Evolutionary conservation across 2,888 invertebrate species (phyloP).

Genomic region (Leucophora obtusa): DNA sequence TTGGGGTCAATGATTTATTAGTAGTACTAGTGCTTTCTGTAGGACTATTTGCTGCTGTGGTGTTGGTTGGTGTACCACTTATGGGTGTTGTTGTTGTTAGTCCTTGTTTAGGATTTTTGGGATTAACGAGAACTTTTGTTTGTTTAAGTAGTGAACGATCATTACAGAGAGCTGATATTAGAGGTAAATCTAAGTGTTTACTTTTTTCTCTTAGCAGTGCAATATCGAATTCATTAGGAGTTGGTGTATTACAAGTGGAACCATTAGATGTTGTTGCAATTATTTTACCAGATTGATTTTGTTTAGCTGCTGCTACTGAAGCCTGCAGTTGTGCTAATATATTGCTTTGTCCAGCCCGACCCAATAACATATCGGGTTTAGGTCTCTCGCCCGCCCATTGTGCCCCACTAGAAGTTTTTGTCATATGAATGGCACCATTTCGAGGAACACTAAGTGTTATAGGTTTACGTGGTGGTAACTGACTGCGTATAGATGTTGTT

Average conservation of each 20-base stretch:
- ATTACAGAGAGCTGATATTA: constrained; percentile 95
- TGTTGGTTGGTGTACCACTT: constrained; percentile 8
- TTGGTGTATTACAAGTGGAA: constrained; percentile 75
- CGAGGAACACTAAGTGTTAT: constrained; percentile 71
- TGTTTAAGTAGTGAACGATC: constrained; percentile 93
- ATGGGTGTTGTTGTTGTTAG: constrained; percentile 36
- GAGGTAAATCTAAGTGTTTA: constrained; percentile 92
- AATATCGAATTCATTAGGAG: constrained; percentile 83
- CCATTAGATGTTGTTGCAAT: constrained; percentile 79
- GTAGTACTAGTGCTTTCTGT: constrained; percentile 36
- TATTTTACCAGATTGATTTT: constrained; percentile 78
- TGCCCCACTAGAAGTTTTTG: constrained; percentile 75
- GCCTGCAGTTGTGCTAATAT: constrained; percentile 75
- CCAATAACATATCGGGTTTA: constrained; percentile 69
- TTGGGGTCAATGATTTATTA: constrained; percentile 25
- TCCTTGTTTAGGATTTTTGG: constrained; percentile 78
- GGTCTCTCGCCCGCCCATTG: constrained; percentile 76
- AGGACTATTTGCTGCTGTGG: constrained; percentile 27
- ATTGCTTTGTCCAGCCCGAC: constrained; percentile 71
- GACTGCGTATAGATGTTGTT: constrained; percentile 58
- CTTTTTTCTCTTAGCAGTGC: constrained; percentile 92
- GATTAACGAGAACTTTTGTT: constrained; percentile 91
- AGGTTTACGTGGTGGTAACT: constrained; percentile 72
- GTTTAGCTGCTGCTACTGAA: constrained; percentile 69
- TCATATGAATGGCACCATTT: constrained; percentile 72